A percentile compares a stretch with the other conserved stretches of the same genome.
Evolutionary conservation across 2,797 vertebrate species (phyloP).

Genomic region (Carcharodon carcharias): DNA sequence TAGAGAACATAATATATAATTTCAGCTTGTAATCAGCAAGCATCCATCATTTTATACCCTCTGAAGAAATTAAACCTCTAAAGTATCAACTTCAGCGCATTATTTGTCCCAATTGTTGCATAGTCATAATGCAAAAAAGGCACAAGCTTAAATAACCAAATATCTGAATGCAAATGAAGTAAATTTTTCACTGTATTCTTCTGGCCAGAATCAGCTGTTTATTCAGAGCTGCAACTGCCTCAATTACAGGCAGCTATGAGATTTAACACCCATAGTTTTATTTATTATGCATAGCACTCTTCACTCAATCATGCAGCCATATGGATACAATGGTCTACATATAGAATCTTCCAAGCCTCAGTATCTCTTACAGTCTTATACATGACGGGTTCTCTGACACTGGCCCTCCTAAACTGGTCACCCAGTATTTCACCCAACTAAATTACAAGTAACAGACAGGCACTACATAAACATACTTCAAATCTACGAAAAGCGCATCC

Average conservation of each 20-base stretch:
- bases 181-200: not conserved
- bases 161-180: not conserved
- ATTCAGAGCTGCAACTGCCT: not conserved
- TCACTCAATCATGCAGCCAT: not conserved
- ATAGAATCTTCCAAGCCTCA: not conserved
- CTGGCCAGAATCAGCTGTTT: not conserved
- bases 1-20: too few relatives aligned
- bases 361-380: not conserved
- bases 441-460: not conserved
- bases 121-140: not conserved
- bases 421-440: not conserved
- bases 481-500: not conserved
- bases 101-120: not conserved
- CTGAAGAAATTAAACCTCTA: not conserved
- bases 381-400: not conserved
- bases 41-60: not conserved
- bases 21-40: not conserved
- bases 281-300: not conserved
- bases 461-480: not conserved
- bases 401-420: not conserved
- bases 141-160: not conserved
- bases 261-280: not conserved
- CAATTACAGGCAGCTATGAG: not conserved
- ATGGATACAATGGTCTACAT: not conserved
- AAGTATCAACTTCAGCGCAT: not conserved